Evolutionary conservation across 2,113 vertebrate genomes (phyloP).

Genomic region (Microtus ochrogaster): DNA sequence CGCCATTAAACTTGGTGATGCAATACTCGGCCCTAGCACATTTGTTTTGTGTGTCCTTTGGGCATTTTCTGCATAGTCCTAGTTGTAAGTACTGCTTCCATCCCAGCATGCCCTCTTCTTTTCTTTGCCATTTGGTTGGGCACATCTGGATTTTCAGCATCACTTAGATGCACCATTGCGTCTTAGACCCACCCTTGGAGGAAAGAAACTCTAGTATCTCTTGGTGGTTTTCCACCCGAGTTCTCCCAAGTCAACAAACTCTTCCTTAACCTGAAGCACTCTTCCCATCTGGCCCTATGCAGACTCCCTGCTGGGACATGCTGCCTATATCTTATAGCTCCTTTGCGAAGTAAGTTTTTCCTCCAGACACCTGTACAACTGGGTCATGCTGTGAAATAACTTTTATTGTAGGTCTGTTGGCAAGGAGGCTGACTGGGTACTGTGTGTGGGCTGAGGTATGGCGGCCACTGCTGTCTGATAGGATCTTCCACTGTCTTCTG

Average conservation of each 20-base stretch:
- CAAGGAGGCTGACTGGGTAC: not conserved
- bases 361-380: not conserved
- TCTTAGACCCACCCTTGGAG: not conserved
- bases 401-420: not conserved
- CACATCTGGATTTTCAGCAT: not conserved
- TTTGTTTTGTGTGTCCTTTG: not conserved
- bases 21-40: not conserved
- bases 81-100: not conserved
- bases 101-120: not conserved
- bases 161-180: not conserved
- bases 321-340: not conserved
- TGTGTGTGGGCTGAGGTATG: too few relatives aligned
- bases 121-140: not conserved
- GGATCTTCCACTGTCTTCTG: not conserved
- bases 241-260: not conserved
- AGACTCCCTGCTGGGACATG: not conserved
- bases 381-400: not conserved
- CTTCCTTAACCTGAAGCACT: not conserved
- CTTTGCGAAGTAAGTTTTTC: not conserved
- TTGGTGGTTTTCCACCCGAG: not conserved
- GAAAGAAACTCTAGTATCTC: not conserved
- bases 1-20: not conserved
- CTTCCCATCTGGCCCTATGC: not conserved
- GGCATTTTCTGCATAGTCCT: not conserved
- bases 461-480: not conserved